Conservation (phyloP, 1,140 invertebrate genomes). For the Euura lappo region DNA sequence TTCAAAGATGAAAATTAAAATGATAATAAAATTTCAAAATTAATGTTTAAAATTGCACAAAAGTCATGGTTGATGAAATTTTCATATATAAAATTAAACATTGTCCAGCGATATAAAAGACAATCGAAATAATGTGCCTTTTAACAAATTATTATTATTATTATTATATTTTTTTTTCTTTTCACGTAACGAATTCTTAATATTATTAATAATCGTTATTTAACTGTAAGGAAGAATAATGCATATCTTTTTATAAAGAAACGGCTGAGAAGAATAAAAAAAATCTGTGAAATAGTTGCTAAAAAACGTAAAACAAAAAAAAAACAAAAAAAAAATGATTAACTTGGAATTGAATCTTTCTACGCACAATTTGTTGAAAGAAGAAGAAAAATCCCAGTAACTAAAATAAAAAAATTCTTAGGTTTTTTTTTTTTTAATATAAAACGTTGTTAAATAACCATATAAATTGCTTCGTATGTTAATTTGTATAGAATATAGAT, state of each 20-base stretch:
- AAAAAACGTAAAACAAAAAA: too few relatives aligned
- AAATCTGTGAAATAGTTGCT: too few relatives aligned
- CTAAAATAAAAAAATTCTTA: neutral
- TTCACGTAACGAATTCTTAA: neutral
- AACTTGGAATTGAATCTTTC: neutral
- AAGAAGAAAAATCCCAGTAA: neutral
- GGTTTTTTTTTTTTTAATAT: too few relatives aligned
- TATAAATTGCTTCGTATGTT: too few relatives aligned
- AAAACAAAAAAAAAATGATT: too few relatives aligned
- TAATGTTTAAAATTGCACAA: neutral
- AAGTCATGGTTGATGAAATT: neutral
- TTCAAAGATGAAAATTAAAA: too few relatives aligned
- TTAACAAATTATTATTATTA: neutral
- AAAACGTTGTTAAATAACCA: too few relatives aligned
- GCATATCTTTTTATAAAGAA: neutral
- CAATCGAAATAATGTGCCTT: slow-evolving; percentile 5
- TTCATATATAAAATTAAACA: neutral
- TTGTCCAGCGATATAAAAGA: neutral
- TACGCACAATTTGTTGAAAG: neutral
- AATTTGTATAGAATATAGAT: too few relatives aligned
- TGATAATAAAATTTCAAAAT: too few relatives aligned
- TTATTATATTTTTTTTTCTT: neutral
- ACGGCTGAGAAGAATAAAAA: neutral
- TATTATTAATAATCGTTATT: neutral
- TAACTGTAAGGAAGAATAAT: slow-evolving; percentile 1